These are phyloP conservation scores for Aurelia sp. DNA, from an alignment of 30 jellyfish, hydroid and myxozoan genomes.

Conservation along the genomic window DNA sequence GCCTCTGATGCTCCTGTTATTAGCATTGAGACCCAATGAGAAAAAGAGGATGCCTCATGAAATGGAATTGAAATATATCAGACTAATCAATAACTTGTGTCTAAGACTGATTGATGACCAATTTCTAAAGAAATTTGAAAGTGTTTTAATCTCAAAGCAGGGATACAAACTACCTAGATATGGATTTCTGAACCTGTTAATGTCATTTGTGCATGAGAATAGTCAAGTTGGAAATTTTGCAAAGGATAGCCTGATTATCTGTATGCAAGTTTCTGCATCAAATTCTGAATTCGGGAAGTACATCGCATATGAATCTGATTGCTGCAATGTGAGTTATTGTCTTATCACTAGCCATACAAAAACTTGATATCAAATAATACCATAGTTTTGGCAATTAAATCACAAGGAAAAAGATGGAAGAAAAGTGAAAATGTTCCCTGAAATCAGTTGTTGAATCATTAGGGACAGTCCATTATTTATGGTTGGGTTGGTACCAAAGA, in stretches of 20 bases:
- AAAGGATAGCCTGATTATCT: constrained; percentile 70
- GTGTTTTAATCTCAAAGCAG: constrained; percentile 63
- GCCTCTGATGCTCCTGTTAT: constrained; percentile 74
- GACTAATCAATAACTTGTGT: constrained; percentile 64
- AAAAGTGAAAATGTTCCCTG: too few species aligned
- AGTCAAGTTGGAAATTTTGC: constrained; percentile 85
- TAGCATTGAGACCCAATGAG: constrained; percentile 88
- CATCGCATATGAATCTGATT: constrained; percentile 81
- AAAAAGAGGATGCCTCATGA: constrained; percentile 85
- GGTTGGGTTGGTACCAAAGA: too few species aligned
- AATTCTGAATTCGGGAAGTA: constrained; percentile 61
- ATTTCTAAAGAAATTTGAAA: constrained; percentile 61
- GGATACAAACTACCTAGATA: constrained; percentile 85
- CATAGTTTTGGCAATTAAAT: too few species aligned
- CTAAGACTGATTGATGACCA: constrained; percentile 70
- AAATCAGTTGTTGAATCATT: too few species aligned
- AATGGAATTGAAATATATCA: constrained; percentile 71
- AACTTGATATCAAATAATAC: too few species aligned
- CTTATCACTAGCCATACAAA: too few species aligned
- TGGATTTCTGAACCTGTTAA: constrained; percentile 75
- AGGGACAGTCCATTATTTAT: too few species aligned
- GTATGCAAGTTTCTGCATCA: constrained; percentile 70
- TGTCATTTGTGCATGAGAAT: constrained; percentile 75
- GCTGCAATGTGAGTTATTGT: constrained; percentile 79
- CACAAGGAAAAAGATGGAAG: too few species aligned